These are phyloP conservation scores for Corydoras sp. DNA, from an alignment of 2,113 vertebrate species.

Conservation along the genomic window DNA sequence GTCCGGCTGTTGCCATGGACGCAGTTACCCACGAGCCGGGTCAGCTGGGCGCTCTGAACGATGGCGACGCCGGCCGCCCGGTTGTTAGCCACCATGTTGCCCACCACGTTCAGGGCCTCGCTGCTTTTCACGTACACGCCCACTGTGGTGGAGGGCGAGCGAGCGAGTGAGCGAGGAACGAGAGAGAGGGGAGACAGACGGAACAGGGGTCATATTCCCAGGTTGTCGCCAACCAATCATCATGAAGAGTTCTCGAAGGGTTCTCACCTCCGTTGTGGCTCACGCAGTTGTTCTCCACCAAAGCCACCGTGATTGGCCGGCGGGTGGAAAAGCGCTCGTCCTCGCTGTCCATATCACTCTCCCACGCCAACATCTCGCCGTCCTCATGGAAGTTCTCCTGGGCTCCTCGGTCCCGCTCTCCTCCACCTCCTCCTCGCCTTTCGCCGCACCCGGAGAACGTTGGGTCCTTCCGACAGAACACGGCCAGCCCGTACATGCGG, in stretches of 20 bases:
- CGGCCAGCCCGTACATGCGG: constrained; percentile 78
- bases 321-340: constrained; percentile 69
- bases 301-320: constrained; percentile 68
- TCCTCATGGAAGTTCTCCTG: constrained; percentile 82
- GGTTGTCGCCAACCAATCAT: too few relatives aligned
- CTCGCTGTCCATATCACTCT: constrained; percentile 78
- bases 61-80: constrained; percentile 69
- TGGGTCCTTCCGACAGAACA: constrained; percentile 80
- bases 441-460: constrained; percentile 54
- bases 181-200: background rate
- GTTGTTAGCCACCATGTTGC: constrained; percentile 77
- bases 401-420: constrained; percentile 62
- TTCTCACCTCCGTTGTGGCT: constrained; percentile 75
- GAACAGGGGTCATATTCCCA: too few relatives aligned
- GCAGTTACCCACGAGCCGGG: constrained; percentile 76
- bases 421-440: constrained; percentile 55
- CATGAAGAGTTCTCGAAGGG: too few relatives aligned
- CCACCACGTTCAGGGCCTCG: constrained; percentile 71
- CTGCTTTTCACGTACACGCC: constrained; percentile 84
- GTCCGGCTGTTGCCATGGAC: constrained; percentile 72
- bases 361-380: constrained; percentile 74
- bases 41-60: constrained; percentile 79
- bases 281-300: constrained; percentile 83
- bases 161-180: background rate
- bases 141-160: constrained; percentile 60